A percentile compares a stretch with the other conserved stretches of the same genome.
These are phyloP conservation scores for Scophthalmus maximus DNA, from an alignment of 2,113 vertebrate genomes.

Conservation along the genomic window DNA sequence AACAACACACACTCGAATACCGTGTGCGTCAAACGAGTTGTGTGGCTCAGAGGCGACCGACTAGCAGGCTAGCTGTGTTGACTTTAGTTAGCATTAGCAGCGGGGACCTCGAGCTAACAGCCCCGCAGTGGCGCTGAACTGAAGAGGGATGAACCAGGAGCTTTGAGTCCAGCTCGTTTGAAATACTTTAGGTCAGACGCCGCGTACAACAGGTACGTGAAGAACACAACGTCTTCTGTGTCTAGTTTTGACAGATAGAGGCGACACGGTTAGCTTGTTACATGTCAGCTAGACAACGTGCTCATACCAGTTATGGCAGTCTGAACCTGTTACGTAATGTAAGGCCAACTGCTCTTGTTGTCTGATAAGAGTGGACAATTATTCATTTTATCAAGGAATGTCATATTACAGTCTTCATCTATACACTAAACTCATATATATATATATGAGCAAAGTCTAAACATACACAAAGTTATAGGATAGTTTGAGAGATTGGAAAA, in stretches of 20 bases:
- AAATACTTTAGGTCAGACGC: too few species aligned
- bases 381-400: background rate
- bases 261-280: background rate
- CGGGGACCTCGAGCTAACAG: background rate
- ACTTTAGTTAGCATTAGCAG: background rate
- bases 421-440: background rate
- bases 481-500: background rate
- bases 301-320: too few species aligned
- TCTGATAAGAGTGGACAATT: background rate
- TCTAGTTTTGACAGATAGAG: background rate
- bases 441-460: background rate
- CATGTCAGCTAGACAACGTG: background rate
- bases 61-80: background rate
- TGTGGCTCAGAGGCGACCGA: too few species aligned
- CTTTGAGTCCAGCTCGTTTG: too few species aligned
- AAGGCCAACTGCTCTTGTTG: background rate
- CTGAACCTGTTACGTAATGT: background rate
- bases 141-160: accelerated
- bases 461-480: background rate
- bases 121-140: background rate
- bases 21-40: too few species aligned
- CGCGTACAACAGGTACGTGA: too few species aligned
- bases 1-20: background rate
- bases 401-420: background rate
- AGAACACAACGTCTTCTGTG: too few species aligned